Evolutionary conservation across 2,888 invertebrate genomes (phyloP), one percentile per base, ranked within the genome.

Genomic region (Zeuzera pyrina): DNA sequence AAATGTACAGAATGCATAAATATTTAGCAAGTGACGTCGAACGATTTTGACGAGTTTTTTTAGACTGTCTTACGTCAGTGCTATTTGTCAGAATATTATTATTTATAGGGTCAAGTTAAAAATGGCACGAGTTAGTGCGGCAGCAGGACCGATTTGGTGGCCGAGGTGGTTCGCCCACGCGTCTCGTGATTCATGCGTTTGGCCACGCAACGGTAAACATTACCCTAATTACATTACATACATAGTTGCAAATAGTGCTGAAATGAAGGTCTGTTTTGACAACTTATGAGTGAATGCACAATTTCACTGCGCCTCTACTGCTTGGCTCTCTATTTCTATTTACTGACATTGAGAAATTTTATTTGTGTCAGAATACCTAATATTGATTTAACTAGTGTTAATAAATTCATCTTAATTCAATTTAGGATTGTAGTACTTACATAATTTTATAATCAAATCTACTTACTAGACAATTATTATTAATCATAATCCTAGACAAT

Each of bases 141-240:
- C 29, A 12, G 25, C 55, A 52, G 62, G 55, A 69, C 67, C 41
- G 61, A 64, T 76, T 77, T 70, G 69, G 72, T 69, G 69, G 72
- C 62, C 54, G 60, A 52, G 50, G 56, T 47, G 45, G 49, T 51
- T 53, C 68, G 56, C 77, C 78, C 64, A 76, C 77, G 65, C 63
- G 44, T 38, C 65, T 56, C 60, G 70, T 78, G 79, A 79, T 73
- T 76, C 79, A 78, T 67, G 52, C 52, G 55, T 63, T 74, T 72
- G 70, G 73, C 72, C 43, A 64, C 59, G 52, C 54, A 67, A 63
- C 69, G 59, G 70, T 78, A 74, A 76, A 78, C 74, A 77, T 67
- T 68, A 68, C 58, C 58, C 68, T 74, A 66, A 76, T 72, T 73
- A 68, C 59, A 54, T 50, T 28, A n/a, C n/a, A n/a, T 56, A 57